Conservation (phyloP, 1,140 invertebrate genomes). For the Saccostrea echinata region DNA sequence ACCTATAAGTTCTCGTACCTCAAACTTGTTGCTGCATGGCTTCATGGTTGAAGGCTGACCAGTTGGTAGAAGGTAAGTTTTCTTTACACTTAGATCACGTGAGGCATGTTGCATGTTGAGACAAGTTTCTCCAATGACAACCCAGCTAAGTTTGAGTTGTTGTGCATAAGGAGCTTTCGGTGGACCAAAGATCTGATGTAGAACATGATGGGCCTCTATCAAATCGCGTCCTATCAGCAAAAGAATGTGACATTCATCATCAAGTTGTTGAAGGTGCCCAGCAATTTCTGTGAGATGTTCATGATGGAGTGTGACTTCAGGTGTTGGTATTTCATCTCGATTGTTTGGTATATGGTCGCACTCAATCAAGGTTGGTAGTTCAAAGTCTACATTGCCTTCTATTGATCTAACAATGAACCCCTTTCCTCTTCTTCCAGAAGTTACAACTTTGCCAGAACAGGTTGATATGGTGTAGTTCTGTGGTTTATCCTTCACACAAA, state of each 20-base stretch:
- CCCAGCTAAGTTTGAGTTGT: constrained; percentile 49
- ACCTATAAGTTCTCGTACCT: neutral
- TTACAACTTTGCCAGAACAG: constrained; percentile 47
- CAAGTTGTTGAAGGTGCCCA: neutral
- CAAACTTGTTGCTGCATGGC: constrained; percentile 8
- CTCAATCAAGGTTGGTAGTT: constrained; percentile 47
- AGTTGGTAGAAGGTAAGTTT: constrained; percentile 27
- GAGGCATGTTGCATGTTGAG: constrained; percentile 28
- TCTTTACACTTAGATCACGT: constrained; percentile 36
- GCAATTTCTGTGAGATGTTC: constrained; percentile 1
- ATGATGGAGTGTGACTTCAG: constrained; percentile 29
- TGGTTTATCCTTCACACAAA: constrained; percentile 4
- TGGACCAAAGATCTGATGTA: constrained; percentile 41
- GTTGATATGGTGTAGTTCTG: constrained; percentile 41
- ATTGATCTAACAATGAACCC: constrained; percentile 27
- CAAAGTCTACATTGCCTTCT: neutral
- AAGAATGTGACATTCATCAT: constrained; percentile 10
- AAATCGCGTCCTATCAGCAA: constrained; percentile 41
- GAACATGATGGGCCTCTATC: constrained; percentile 46
- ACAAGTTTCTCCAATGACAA: constrained; percentile 51
- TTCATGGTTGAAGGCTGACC: neutral
- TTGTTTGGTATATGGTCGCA: constrained; percentile 34
- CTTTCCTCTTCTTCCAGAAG: constrained; percentile 16
- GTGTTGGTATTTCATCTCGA: constrained; percentile 40
- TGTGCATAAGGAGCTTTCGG: constrained; percentile 49